Evolutionary conservation across 2,113 vertebrate genomes (phyloP), one percentile per base, ranked within the genome.

Genomic region (Grus americana): DNA sequence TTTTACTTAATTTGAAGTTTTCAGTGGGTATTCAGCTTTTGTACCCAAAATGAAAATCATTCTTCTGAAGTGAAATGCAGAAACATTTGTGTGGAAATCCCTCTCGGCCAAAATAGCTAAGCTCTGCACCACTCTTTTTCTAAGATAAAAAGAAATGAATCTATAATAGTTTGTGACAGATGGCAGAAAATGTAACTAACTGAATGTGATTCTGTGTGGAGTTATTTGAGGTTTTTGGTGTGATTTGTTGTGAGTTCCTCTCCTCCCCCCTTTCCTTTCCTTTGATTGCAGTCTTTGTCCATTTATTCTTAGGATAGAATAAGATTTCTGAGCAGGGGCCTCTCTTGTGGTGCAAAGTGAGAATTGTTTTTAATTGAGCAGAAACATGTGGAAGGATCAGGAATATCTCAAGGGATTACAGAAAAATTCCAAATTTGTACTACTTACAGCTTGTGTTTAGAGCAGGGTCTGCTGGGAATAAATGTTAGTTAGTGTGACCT

Each of bases 401-500:
- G 98, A 99, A 99, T 99, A 99, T 99, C 99, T 99, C 98, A 96
- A 98, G 99, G 99, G 99, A 99, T 99, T 99, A 99, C 98, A 98
- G 98, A 98, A 98, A 98, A 98, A 98, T 99, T 98, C 98, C 97
- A 98, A 98, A 98, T 98, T 98, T 99, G 99, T 98, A 98, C 98
- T 98, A 98, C 99, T 98, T 99, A 99, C 99, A 98, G 98, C 98
- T 98, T 99, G 99, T 98, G 99, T 99, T 99, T 98, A 98, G 99
- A 99, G 98, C 99, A 95, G 97, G 98, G 99, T 99, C 99, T 99
- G 98, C 99, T 99, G 99, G 99, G 99, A 99, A 99, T 99, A 99
- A 99, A 99, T 99, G 99, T 99, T 98, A 99, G 99, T 99, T 99
- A 99, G 99, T 99, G 99, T 99, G 99, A 99, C 99, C 99, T 98